Conservation (phyloP, 2,888 invertebrate species). For the Pristionchus japonicus region DNA sequence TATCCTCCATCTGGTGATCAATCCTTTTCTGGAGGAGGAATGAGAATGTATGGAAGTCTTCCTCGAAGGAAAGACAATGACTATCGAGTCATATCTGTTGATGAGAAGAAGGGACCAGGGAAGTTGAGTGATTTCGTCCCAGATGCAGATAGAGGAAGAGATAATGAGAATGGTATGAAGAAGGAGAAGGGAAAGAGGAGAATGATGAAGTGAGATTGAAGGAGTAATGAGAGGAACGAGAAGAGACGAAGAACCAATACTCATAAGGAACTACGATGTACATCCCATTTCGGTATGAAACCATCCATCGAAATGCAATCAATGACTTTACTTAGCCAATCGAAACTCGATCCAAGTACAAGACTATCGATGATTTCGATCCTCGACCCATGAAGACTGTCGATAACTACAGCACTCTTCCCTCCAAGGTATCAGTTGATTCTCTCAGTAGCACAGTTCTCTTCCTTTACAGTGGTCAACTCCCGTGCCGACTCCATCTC, state of each 20-base stretch:
- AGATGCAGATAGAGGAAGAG: slow-evolving; percentile 56
- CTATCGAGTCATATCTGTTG: slow-evolving; percentile 59
- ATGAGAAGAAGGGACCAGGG: slow-evolving; percentile 64
- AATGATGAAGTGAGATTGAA: not conserved
- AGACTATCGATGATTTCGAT: slow-evolving; percentile 10
- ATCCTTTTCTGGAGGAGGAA: not conserved
- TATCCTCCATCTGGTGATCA: not conserved
- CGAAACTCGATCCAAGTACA: not conserved
- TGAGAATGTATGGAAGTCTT: slow-evolving; percentile 17
- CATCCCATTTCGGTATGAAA: not conserved
- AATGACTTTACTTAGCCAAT: not conserved
- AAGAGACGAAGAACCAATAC: not conserved
- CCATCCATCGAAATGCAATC: not conserved
- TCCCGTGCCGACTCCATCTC: not conserved
- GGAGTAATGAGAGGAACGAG: not conserved
- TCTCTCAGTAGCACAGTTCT: not conserved
- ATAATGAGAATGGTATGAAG: not conserved
- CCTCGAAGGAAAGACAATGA: slow-evolving; percentile 43
- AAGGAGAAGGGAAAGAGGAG: not conserved
- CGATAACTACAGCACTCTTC: slow-evolving; percentile 35
- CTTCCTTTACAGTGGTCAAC: not conserved
- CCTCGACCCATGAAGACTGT: not conserved
- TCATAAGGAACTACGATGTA: slow-evolving; percentile 31
- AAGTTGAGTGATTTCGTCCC: slow-evolving; percentile 72
- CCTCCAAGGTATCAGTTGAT: slow-evolving; percentile 7